These are phyloP conservation scores for Drosophila nigricruria DNA, from an alignment of 2,888 invertebrate genomes.

Conservation along the genomic window DNA sequence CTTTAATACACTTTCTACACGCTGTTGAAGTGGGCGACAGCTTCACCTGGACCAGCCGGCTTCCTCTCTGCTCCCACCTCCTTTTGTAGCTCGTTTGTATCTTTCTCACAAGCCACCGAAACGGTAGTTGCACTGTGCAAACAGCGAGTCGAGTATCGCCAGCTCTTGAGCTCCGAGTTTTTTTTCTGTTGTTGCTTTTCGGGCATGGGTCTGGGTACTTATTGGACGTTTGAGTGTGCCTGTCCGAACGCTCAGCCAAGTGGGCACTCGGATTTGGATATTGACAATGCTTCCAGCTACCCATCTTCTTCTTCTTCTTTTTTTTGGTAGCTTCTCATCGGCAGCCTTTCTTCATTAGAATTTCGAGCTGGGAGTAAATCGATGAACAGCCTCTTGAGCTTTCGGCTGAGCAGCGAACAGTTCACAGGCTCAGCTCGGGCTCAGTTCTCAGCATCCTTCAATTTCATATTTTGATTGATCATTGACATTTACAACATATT, in stretches of 20 bases:
- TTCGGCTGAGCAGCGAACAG: slow-evolving; percentile 24
- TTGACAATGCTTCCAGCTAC: slow-evolving; percentile 66
- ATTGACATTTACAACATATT: slow-evolving; percentile 83
- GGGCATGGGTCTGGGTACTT: slow-evolving; percentile 74
- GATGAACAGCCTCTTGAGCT: slow-evolving; percentile 59
- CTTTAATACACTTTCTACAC: slow-evolving; percentile 74
- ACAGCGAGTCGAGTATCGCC: slow-evolving; percentile 62
- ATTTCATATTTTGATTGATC: slow-evolving; percentile 81
- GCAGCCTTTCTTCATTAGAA: slow-evolving; percentile 73
- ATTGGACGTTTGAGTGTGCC: slow-evolving; percentile 64
- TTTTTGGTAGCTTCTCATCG: slow-evolving; percentile 32
- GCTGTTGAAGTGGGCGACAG: slow-evolving; percentile 65
- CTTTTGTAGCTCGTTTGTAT: slow-evolving; percentile 51
- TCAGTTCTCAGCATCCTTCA: slow-evolving; percentile 35
- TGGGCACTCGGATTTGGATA: slow-evolving; percentile 76
- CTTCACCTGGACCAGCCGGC: background rate
- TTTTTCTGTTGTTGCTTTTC: slow-evolving; percentile 2
- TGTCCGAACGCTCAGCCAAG: slow-evolving; percentile 73
- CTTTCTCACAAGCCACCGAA: slow-evolving; percentile 79
- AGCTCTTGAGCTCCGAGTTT: slow-evolving; percentile 3
- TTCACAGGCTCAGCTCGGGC: slow-evolving; percentile 40
- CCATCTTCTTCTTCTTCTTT: slow-evolving; percentile 28
- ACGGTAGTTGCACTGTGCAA: slow-evolving; percentile 79
- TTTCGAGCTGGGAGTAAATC: slow-evolving; percentile 57
- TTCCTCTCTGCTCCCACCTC: background rate